Conservation (phyloP, 2,888 invertebrate genomes). For the Arenicola marina region DNA sequence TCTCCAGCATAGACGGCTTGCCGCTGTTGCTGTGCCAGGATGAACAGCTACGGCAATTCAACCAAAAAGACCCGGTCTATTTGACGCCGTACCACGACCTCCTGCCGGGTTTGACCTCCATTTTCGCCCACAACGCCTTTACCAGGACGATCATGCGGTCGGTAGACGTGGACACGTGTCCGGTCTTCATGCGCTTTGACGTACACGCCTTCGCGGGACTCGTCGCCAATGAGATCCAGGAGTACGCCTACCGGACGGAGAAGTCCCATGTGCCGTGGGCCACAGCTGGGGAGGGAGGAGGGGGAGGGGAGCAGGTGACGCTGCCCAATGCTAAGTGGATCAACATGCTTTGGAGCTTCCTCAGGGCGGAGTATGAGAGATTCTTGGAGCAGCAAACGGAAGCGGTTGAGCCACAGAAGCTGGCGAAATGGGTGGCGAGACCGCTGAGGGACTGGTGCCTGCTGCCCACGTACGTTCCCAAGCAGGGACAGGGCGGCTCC, state of each 20-base stretch:
- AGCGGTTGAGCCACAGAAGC: conserved; percentile 6
- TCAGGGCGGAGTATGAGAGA: conserved; percentile 28
- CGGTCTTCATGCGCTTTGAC: conserved; percentile 32
- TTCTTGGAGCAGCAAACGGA: conserved; percentile 12
- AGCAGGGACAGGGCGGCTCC: not conserved
- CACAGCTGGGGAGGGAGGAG: not conserved
- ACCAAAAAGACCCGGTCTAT: conserved; percentile 27
- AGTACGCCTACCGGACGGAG: conserved; percentile 1
- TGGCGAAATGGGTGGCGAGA: conserved; percentile 19
- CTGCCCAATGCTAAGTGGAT: conserved; percentile 30
- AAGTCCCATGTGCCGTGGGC: conserved; percentile 13
- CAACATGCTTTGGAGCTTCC: conserved; percentile 30
- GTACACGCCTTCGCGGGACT: conserved; percentile 29
- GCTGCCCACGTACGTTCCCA: conserved; percentile 20
- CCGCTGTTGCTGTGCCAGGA: conserved; percentile 35
- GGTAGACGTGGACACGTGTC: conserved; percentile 24
- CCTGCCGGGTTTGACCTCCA: conserved; percentile 28
- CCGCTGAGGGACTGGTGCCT: conserved; percentile 35
- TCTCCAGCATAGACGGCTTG: conserved; percentile 28
- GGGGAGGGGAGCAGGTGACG: conserved; percentile 8
- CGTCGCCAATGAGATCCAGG: conserved; percentile 23
- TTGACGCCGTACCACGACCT: conserved; percentile 29
- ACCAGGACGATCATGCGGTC: conserved; percentile 28
- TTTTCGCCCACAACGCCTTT: conserved; percentile 33
- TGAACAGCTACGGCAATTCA: conserved; percentile 31